A percentile compares a stretch with the other conserved stretches of the same genome.
Evolutionary conservation across 2,888 invertebrate species (phyloP).

Genomic region (Trichogramma evanescens): DNA sequence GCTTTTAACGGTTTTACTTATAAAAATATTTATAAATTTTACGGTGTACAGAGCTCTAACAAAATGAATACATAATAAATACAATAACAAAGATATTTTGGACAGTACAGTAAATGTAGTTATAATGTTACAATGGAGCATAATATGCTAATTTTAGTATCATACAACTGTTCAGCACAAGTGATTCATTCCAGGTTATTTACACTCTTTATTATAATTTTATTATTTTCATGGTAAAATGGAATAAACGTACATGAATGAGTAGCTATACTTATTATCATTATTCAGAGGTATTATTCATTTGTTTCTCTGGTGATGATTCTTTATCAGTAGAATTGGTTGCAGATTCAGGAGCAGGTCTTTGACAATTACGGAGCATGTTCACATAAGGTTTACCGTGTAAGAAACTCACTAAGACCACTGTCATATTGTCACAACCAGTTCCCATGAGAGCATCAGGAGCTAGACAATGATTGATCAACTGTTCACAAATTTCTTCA

Average conservation of each 20-base stretch:
- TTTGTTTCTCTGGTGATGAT: neutral
- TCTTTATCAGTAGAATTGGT: too few species aligned
- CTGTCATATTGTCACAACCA: conserved; percentile 99
- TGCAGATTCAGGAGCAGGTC: neutral
- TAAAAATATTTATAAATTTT: conserved; percentile 35
- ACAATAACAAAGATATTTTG: conserved; percentile 24
- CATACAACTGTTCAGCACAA: too few species aligned
- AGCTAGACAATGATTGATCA: conserved; percentile 91
- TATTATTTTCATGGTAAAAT: neutral
- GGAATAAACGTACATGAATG: neutral
- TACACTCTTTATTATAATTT: too few species aligned
- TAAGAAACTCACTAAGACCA: conserved; percentile 76
- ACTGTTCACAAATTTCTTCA: conserved; percentile 89
- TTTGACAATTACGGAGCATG: neutral
- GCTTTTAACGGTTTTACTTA: conserved; percentile 23
- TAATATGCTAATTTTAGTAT: too few species aligned
- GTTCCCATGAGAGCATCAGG: conserved; percentile 96
- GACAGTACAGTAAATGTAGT: too few species aligned
- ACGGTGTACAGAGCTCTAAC: conserved; percentile 26
- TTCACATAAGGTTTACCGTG: conserved; percentile 52
- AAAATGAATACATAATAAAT: conserved; percentile 26
- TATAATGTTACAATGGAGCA: too few species aligned
- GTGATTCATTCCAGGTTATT: too few species aligned
- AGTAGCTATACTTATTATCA: neutral
- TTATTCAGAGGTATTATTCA: neutral